A percentile compares a stretch with the other conserved stretches of the same genome.
Conservation (phyloP, 2,888 invertebrate species). For the Prenolepis imparis region DNA sequence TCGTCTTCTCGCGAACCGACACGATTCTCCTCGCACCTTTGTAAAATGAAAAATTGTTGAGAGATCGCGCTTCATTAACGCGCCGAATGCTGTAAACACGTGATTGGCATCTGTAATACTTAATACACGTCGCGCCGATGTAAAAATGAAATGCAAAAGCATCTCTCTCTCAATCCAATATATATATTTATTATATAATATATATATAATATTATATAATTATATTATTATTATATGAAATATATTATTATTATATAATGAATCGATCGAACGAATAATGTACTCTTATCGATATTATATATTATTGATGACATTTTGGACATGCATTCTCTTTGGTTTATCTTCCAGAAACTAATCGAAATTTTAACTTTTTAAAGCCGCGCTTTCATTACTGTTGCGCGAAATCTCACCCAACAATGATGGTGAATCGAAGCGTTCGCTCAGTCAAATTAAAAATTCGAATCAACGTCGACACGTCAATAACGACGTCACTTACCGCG, state of each 20-base stretch:
- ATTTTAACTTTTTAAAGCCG: conserved; percentile 12
- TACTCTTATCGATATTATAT: too few species aligned
- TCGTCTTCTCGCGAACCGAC: background rate
- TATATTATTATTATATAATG: too few species aligned
- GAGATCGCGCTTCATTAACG: conserved; percentile 12
- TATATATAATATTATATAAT: background rate
- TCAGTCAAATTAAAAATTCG: conserved; percentile 37
- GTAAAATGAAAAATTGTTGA: conserved; percentile 39
- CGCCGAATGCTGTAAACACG: background rate
- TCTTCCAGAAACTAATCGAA: conserved; percentile 28
- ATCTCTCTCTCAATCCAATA: too few species aligned
- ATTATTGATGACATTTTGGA: background rate
- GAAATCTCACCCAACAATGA: background rate
- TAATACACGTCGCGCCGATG: background rate
- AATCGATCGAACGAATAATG: too few species aligned
- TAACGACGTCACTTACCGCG: conserved; percentile 44
- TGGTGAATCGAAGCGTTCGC: conserved; percentile 1
- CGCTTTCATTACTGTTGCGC: background rate
- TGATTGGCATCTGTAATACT: background rate
- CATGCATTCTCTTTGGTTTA: background rate
- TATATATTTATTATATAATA: background rate
- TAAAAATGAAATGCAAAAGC: background rate
- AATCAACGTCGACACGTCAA: conserved; percentile 7
- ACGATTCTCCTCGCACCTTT: conserved; percentile 4
- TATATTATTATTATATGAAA: too few species aligned